Evolutionary conservation across 2,888 invertebrate genomes (phyloP).

Genomic region (Mesorhabditis belari): DNA sequence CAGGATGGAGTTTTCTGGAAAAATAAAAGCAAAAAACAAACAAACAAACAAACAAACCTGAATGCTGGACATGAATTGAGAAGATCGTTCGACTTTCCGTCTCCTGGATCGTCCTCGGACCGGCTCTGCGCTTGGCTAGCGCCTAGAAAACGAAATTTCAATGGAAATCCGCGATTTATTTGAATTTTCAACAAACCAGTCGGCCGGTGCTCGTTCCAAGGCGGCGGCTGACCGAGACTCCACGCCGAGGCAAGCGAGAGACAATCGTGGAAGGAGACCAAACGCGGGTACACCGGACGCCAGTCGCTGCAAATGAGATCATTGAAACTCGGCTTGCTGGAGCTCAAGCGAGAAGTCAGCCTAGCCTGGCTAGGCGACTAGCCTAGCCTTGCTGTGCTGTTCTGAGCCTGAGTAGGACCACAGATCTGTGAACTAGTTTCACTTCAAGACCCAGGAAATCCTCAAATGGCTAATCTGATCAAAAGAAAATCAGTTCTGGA

Average conservation of each 20-base stretch:
- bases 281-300: conserved; percentile 47
- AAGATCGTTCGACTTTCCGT: conserved; percentile 49
- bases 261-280: conserved; percentile 49
- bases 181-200: conserved; percentile 15
- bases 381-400: too few relatives aligned
- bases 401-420: too few relatives aligned
- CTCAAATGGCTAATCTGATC: background rate
- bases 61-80: conserved; percentile 50
- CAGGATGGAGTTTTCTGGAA: too few relatives aligned
- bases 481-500: background rate
- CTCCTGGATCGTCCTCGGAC: conserved; percentile 48
- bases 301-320: conserved; percentile 43
- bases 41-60: too few relatives aligned
- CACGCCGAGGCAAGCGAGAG: conserved; percentile 48
- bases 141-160: conserved; percentile 5
- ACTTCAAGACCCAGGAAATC: too few relatives aligned
- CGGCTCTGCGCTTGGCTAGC: conserved; percentile 43
- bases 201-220: conserved; percentile 26
- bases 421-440: too few relatives aligned
- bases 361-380: too few relatives aligned
- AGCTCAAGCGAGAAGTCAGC: too few relatives aligned
- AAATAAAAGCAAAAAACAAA: too few relatives aligned
- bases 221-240: conserved; percentile 36
- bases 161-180: background rate
- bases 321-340: too few relatives aligned